phyloP scores from a whole-genome alignment of 2,888 invertebrate genomes.

The Lacanobia oleracea region DNA sequence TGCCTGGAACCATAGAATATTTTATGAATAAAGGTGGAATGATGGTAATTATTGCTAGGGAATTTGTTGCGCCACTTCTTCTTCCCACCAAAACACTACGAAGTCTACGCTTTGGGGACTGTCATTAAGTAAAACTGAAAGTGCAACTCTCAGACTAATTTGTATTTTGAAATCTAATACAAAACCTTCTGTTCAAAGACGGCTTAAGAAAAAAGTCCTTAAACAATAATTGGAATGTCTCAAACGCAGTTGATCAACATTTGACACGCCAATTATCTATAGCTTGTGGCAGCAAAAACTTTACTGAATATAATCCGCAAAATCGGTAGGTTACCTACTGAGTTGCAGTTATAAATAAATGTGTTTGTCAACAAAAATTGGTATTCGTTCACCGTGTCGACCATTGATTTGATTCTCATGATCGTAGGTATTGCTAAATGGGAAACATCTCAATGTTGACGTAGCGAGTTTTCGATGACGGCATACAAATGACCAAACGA shows the following conservation, averaged over 20 bases:
- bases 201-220: neutral
- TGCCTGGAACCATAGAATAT: slow-evolving; percentile 83
- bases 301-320: neutral
- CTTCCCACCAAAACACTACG: no score
- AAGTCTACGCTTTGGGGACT: no score
- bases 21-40: neutral
- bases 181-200: neutral
- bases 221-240: neutral
- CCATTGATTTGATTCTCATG: slow-evolving; percentile 36
- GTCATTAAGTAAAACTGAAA: no score
- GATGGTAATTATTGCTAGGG: no score
- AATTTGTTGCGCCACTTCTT: no score
- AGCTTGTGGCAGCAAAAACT: slow-evolving; percentile 9
- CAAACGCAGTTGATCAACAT: slow-evolving; percentile 10
- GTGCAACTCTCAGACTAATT: no score
- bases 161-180: neutral
- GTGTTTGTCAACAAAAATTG: slow-evolving; percentile 18
- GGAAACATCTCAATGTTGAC: slow-evolving; percentile 39
- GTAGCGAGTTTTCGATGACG: slow-evolving; percentile 48
- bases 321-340: neutral
- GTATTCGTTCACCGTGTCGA: slow-evolving; percentile 27
- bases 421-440: slow-evolving; percentile 35
- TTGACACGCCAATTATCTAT: slow-evolving; percentile 22
- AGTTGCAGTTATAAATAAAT: slow-evolving; percentile 16
- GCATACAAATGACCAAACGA: slow-evolving; percentile 68